phyloP scores from a whole-genome alignment of 2,797 vertebrate genomes.

The Emys orbicularis region DNA sequence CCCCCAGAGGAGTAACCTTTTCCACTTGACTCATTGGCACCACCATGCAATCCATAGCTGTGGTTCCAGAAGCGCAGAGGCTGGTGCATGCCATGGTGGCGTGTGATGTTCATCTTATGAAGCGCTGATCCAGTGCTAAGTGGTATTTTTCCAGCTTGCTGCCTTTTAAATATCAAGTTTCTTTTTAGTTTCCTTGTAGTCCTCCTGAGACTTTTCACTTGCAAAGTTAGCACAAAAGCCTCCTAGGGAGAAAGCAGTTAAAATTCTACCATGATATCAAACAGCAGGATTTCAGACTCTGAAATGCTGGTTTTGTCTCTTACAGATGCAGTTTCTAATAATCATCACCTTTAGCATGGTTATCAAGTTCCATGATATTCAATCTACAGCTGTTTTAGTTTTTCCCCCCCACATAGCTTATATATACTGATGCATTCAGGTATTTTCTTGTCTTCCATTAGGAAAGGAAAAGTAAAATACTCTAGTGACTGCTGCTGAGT shows the following conservation, averaged over 20 bases:
- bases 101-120: conserved; percentile 86
- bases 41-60: conserved; percentile 55
- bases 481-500: neutral
- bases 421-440: conserved; percentile 3
- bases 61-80: conserved; percentile 84
- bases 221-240: conserved; percentile 12
- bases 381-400: conserved; percentile 21
- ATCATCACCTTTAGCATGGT: conserved; percentile 27
- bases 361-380: conserved; percentile 24
- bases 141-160: neutral
- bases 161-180: conserved; percentile 28
- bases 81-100: conserved; percentile 75
- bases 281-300: conserved; percentile 26
- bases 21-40: conserved; percentile 69
- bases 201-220: conserved; percentile 37
- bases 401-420: neutral
- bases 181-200: conserved; percentile 41
- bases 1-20: conserved; percentile 84
- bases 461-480: conserved; percentile 20
- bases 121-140: neutral
- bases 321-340: conserved; percentile 17
- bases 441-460: conserved; percentile 20
- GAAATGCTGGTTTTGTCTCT: conserved; percentile 18
- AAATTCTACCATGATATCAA: neutral
- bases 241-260: neutral